A percentile compares a stretch with the other conserved stretches of the same genome.
Conservation (phyloP, 2,888 invertebrate genomes). For the Julus scandinavius region DNA sequence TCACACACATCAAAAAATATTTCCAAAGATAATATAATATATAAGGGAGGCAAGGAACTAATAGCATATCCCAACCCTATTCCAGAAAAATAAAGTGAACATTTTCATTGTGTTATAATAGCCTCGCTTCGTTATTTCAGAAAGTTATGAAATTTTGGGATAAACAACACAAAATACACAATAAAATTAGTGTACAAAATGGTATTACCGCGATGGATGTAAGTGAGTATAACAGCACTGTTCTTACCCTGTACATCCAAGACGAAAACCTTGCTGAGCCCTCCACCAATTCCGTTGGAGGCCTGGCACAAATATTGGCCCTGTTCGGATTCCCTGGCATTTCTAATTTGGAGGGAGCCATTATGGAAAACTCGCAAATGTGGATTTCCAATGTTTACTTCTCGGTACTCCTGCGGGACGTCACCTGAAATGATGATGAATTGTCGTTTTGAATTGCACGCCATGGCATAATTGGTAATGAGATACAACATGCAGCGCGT, state of each 20-base stretch:
- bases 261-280: slow-evolving; percentile 57
- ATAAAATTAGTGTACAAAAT: too few relatives aligned
- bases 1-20: too few relatives aligned
- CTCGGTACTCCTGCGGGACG: slow-evolving; percentile 52
- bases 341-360: slow-evolving; percentile 54
- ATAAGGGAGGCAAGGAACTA: too few relatives aligned
- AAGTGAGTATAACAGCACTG: neutral
- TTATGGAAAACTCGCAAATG: slow-evolving; percentile 49
- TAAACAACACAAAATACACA: too few relatives aligned
- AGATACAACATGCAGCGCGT: neutral
- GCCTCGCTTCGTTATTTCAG: too few relatives aligned
- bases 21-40: too few relatives aligned
- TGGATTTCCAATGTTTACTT: slow-evolving; percentile 47
- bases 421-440: slow-evolving; percentile 50
- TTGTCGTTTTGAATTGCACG: neutral
- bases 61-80: too few relatives aligned
- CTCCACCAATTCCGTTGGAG: slow-evolving; percentile 56
- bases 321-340: slow-evolving; percentile 54
- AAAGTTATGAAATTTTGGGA: too few relatives aligned
- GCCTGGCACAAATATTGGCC: slow-evolving; percentile 57
- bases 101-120: too few relatives aligned
- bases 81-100: too few relatives aligned
- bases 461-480: slow-evolving; percentile 21
- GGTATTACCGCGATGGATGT: too few relatives aligned
- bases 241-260: slow-evolving; percentile 57